Conservation (phyloP, 2,797 vertebrate species). For the Hemitrygon akajei region DNA sequence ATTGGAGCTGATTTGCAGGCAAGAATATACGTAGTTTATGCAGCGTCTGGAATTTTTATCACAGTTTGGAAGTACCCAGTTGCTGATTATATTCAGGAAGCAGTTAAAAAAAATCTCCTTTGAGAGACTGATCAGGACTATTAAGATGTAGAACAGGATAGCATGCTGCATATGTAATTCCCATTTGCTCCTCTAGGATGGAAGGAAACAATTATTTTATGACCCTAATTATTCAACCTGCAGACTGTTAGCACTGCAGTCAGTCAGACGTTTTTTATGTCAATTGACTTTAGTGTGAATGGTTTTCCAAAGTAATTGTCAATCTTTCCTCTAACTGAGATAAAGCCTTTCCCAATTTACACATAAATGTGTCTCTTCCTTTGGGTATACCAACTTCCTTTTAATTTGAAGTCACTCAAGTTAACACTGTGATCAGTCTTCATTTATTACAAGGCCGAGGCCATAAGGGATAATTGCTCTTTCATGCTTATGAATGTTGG, state of each 20-base stretch:
- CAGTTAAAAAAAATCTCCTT: background rate
- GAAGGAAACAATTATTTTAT: background rate
- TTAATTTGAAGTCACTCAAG: background rate
- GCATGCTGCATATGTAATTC: background rate
- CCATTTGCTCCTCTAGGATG: too few relatives aligned
- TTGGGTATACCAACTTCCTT: background rate
- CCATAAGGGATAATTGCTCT: background rate
- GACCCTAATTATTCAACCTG: background rate
- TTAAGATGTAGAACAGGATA: background rate
- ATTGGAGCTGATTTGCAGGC: too few relatives aligned
- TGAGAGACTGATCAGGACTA: background rate
- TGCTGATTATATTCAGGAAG: background rate
- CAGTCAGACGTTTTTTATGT: background rate
- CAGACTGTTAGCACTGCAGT: background rate
- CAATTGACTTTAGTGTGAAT: background rate
- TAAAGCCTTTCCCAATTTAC: background rate
- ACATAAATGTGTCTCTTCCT: background rate
- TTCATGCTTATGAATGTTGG: background rate
- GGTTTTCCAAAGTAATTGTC: background rate
- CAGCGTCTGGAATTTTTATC: background rate
- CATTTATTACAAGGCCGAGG: background rate
- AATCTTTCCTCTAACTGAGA: background rate
- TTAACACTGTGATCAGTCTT: slow-evolving; percentile 12
- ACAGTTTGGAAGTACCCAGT: background rate
- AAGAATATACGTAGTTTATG: background rate